These are phyloP conservation scores for Sebastes miniatus DNA, from an alignment of 2,797 vertebrate genomes.

Conservation along the genomic window DNA sequence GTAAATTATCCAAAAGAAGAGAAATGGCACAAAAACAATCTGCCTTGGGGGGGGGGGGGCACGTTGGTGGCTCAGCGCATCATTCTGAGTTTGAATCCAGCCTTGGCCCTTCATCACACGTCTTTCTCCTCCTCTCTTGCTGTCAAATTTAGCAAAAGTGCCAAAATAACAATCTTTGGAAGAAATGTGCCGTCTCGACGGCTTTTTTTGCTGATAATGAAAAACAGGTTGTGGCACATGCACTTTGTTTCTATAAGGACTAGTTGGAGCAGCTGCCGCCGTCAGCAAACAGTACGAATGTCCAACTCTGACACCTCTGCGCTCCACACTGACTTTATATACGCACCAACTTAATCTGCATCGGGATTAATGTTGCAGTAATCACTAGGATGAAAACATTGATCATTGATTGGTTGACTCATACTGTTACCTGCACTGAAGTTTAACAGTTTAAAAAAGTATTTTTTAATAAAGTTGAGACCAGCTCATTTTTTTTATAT, in stretches of 20 bases:
- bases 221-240: slow-evolving; percentile 10
- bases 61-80: neutral
- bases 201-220: slow-evolving; percentile 54
- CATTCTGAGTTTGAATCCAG: slow-evolving; percentile 4
- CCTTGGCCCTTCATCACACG: slow-evolving; percentile 9
- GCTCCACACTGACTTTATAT: neutral
- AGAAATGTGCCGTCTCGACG: slow-evolving; percentile 38
- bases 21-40: neutral
- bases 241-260: slow-evolving; percentile 32
- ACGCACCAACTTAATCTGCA: neutral
- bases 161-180: slow-evolving; percentile 41
- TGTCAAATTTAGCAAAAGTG: slow-evolving; percentile 43
- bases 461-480: no score
- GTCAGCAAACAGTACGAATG: slow-evolving; percentile 22
- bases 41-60: neutral
- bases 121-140: neutral
- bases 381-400: neutral
- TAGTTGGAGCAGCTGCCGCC: slow-evolving; percentile 7
- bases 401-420: no score
- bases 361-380: neutral
- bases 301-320: neutral
- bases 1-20: neutral
- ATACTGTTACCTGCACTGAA: neutral
- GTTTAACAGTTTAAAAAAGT: neutral
- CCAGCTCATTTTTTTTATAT: no score